Conservation (phyloP, 1,140 invertebrate genomes). For the Ridgeia piscesae region DNA sequence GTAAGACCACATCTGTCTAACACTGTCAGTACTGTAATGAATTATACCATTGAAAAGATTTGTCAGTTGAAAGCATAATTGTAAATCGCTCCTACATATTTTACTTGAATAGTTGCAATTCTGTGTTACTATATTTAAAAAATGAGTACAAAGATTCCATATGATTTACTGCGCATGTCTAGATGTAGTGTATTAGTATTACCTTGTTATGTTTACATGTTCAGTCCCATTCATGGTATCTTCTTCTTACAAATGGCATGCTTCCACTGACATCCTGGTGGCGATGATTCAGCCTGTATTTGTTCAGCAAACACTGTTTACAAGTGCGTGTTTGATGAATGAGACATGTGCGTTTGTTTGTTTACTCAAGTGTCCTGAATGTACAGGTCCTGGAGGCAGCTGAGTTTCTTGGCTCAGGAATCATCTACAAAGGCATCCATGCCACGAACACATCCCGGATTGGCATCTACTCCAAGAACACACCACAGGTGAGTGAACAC, state of each 20-base stretch:
- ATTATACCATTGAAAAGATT: not conserved
- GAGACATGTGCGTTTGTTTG: not conserved
- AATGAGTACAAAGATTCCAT: not conserved
- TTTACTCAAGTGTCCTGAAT: not conserved
- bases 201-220: not conserved
- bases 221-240: not conserved
- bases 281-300: not conserved
- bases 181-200: not conserved
- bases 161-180: not conserved
- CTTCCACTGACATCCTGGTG: not conserved
- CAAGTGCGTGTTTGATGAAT: not conserved
- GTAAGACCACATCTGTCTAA: slow-evolving; percentile 46
- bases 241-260: not conserved
- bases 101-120: not conserved
- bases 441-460: not conserved
- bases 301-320: not conserved
- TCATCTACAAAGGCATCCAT: not conserved
- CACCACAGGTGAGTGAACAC: not conserved
- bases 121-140: not conserved
- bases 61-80: not conserved
- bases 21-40: not conserved
- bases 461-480: not conserved
- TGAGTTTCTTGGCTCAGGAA: not conserved
- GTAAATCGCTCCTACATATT: not conserved
- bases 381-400: not conserved